phyloP scores from a whole-genome alignment of 2,797 vertebrate species.

The Rhincodon typus region DNA sequence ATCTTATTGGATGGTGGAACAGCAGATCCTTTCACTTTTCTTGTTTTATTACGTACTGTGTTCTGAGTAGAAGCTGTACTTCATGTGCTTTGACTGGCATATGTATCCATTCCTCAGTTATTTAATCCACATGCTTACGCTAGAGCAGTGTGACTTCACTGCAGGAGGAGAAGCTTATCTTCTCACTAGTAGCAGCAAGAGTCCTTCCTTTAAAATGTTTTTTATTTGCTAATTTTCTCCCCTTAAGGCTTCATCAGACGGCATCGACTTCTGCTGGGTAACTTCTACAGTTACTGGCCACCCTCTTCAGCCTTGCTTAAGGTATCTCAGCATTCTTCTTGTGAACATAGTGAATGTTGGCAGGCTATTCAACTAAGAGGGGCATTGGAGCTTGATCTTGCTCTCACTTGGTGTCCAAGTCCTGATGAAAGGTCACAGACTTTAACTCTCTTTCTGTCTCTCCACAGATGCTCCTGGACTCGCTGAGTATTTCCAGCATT shows the following conservation, averaged over 20 bases:
- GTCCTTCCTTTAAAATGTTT: not conserved
- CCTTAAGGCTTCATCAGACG: conserved; percentile 13
- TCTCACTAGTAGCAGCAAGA: not conserved
- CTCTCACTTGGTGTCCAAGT: not conserved
- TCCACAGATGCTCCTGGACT: no score
- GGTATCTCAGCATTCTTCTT: conserved; percentile 22
- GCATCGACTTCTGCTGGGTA: conserved; percentile 17
- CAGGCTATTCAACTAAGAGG: no score
- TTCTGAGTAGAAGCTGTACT: not conserved
- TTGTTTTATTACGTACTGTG: not conserved
- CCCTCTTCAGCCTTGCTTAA: conserved; percentile 14
- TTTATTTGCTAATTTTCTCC: conserved; percentile 30
- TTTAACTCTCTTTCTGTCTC: no score
- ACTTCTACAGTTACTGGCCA: not conserved
- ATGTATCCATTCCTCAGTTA: not conserved
- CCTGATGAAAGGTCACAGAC: no score
- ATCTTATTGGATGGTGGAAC: no score
- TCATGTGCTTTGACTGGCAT: not conserved
- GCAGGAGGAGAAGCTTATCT: not conserved
- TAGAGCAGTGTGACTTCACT: not conserved
- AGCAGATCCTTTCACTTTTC: not conserved
- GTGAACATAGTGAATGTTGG: not conserved
- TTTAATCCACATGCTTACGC: not conserved
- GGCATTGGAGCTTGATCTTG: no score
- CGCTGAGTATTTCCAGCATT: no score